Conservation (phyloP, 2,888 invertebrate genomes). For the Agrochola macilenta region DNA sequence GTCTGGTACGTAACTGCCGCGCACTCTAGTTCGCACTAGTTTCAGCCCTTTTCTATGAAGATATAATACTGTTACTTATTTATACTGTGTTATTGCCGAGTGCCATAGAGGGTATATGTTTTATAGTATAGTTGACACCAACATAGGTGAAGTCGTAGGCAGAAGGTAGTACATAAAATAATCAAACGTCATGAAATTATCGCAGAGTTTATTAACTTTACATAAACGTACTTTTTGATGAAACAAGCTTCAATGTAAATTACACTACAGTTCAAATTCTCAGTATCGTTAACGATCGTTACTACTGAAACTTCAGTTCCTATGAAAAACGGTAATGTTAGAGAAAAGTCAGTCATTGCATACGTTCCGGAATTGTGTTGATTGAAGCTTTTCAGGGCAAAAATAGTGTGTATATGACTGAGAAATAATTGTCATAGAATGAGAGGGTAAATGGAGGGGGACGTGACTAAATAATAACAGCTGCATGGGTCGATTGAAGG, state of each 20-base stretch:
- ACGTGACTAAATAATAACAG: neutral
- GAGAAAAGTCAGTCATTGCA: neutral
- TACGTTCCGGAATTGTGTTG: neutral
- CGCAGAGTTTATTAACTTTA: too few relatives aligned
- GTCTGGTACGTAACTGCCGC: too few relatives aligned
- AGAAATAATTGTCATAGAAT: neutral
- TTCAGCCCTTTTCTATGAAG: too few relatives aligned
- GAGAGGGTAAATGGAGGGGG: neutral
- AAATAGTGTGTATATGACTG: neutral
- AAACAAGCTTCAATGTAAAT: neutral
- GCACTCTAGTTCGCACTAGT: too few relatives aligned
- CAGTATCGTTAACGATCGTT: neutral
- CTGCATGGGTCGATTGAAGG: neutral
- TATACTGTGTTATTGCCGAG: too few relatives aligned
- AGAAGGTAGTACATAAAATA: too few relatives aligned
- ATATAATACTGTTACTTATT: too few relatives aligned
- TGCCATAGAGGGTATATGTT: too few relatives aligned
- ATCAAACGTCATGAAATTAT: too few relatives aligned
- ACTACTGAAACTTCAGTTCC: neutral
- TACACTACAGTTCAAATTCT: neutral
- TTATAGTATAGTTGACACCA: too few relatives aligned
- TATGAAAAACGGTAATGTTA: neutral
- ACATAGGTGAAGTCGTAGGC: too few relatives aligned
- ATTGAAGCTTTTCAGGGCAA: neutral
- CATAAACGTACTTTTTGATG: too few relatives aligned